phyloP scores from a whole-genome alignment of 2,113 vertebrate species.

The Laticauda colubrina region DNA sequence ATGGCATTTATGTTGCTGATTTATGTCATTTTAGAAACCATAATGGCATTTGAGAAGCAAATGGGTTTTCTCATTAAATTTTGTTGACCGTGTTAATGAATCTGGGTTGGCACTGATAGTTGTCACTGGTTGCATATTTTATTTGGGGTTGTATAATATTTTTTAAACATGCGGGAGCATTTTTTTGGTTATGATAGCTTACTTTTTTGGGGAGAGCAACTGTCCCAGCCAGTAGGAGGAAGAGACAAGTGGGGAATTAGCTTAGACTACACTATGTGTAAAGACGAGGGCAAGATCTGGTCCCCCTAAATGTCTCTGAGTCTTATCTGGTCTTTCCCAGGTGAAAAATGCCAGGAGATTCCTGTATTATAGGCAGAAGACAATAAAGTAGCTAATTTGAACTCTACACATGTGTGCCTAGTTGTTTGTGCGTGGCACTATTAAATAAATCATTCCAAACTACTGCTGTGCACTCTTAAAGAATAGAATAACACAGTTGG shows the following conservation, averaged over 20 bases:
- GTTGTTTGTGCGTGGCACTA: neutral
- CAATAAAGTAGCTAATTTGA: neutral
- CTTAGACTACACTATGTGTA: neutral
- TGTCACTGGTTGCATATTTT: neutral
- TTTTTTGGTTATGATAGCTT: neutral
- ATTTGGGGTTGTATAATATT: neutral
- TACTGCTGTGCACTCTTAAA: neutral
- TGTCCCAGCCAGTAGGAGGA: neutral
- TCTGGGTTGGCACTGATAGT: neutral
- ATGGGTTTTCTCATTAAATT: neutral
- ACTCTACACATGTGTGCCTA: neutral
- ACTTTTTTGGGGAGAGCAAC: neutral
- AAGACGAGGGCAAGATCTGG: neutral
- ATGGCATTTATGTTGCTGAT: neutral
- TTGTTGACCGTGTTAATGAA: neutral
- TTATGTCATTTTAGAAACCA: too few species aligned
- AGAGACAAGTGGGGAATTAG: neutral
- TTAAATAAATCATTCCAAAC: neutral
- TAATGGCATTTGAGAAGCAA: neutral
- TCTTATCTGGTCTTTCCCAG: neutral
- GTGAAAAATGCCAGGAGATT: neutral
- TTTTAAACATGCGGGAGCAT: neutral
- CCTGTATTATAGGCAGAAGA: neutral
- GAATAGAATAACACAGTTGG: neutral
- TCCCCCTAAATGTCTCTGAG: neutral